phyloP scores from a whole-genome alignment of 2,113 vertebrate species.

The Asarcornis scutulata region DNA sequence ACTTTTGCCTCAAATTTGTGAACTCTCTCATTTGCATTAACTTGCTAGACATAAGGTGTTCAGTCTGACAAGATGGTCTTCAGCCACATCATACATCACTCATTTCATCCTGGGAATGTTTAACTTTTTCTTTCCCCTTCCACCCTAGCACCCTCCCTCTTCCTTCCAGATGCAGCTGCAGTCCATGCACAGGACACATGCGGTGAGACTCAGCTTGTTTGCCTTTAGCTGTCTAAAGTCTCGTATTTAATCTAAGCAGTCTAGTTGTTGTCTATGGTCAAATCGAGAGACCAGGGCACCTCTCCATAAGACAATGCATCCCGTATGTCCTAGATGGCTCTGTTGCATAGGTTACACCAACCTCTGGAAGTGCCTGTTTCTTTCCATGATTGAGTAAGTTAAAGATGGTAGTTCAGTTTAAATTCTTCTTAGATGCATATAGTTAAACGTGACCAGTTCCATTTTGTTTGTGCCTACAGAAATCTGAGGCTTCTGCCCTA shows the following conservation, averaged over 20 bases:
- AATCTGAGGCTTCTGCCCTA: not conserved
- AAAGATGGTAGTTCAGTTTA: not conserved
- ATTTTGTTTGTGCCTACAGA: conserved; percentile 23
- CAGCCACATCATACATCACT: not conserved
- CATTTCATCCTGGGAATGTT: conserved; percentile 30
- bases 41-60: not conserved
- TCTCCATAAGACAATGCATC: not conserved
- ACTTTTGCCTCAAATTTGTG: conserved; percentile 3
- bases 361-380: not conserved
- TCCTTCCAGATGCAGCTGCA: conserved; percentile 72
- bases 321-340: not conserved
- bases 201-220: conserved; percentile 70
- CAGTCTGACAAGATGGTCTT: not conserved
- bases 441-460: not conserved
- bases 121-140: conserved; percentile 70
- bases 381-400: not conserved
- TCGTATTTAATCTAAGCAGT: conserved; percentile 47
- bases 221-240: conserved; percentile 71
- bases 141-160: conserved; percentile 72
- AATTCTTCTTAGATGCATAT: not conserved
- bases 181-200: conserved; percentile 65
- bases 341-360: not conserved
- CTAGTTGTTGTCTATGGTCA: conserved; percentile 27
- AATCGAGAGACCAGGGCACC: not conserved
- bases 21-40: not conserved